Evolutionary conservation across 2,113 vertebrate genomes (phyloP), one percentile per base, ranked within the genome.

Genomic region (Corythornis cristatus): DNA sequence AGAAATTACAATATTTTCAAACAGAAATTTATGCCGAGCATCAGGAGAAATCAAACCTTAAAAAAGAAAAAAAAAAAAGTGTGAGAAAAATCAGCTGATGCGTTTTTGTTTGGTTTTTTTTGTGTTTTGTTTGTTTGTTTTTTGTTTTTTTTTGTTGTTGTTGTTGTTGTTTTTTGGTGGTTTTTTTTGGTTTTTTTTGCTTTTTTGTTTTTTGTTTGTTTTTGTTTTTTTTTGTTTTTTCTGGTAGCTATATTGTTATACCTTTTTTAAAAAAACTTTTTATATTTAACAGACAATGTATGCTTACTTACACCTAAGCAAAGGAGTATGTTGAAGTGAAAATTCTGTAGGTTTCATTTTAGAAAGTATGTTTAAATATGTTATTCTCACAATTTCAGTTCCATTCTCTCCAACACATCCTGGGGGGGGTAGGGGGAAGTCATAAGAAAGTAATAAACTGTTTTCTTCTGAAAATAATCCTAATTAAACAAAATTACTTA

Each of bases 1-100:
- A 61, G 9, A n/a, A 37, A 11, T 61, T 53, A 2, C 9, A 45
- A 9, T 3, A 25, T 33, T 25, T 48, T 50, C 28, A 70, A 88
- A 70, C 6, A 53, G 7, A 57, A 48, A 29, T 48, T 53, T 72
- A 8, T 3, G 25, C 2, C 1, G 22, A 45, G 7, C 1, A 35
- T 15, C 3, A 20, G 7, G 21, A 78, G 19, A 31, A 53, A 54
- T n/a, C 5, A 58, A 90, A 61, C 23, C 2, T 5, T 57, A 14
- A 54, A 74, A 33, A 12, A n/a, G 28, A 13, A 37, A 8, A 15
- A 50, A 19, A 19, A 29, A 22, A 45, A 15, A 18, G 1, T 17
- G 3, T 1, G 0, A 1, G 3, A 12, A 3, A 19, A 61, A 37
- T 13, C 8, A 57, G 18, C 8, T 17, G 5, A 66, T n/a, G 5